Evolutionary conservation across 2,888 invertebrate genomes (phyloP).

Genomic region (Sialis fuliginosa): DNA sequence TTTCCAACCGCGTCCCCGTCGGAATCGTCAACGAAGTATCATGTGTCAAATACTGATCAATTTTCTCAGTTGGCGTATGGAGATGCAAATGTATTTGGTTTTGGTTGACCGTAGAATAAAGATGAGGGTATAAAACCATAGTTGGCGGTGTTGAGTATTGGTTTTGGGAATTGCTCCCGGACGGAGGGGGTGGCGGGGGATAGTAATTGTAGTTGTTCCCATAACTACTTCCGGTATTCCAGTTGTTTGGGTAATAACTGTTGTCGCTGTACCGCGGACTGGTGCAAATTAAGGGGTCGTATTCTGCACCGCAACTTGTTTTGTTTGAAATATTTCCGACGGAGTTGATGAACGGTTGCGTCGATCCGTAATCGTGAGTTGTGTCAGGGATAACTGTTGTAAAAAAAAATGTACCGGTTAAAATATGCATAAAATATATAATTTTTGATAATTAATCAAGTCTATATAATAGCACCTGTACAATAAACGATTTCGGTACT

Average conservation of each 20-base stretch:
- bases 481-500: no score
- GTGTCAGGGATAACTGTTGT: slow-evolving; percentile 21
- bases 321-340: slow-evolving; percentile 17
- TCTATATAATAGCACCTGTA: background rate
- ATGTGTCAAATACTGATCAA: slow-evolving; percentile 41
- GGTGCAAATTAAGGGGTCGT: slow-evolving; percentile 18
- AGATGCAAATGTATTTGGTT: slow-evolving; percentile 72
- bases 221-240: slow-evolving; percentile 22
- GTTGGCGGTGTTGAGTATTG: slow-evolving; percentile 44
- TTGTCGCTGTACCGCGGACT: slow-evolving; percentile 23
- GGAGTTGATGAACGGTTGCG: slow-evolving; percentile 19
- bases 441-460: slow-evolving; percentile 1
- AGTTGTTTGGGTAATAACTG: slow-evolving; percentile 38
- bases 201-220: slow-evolving; percentile 56
- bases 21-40: slow-evolving; percentile 33
- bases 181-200: slow-evolving; percentile 27
- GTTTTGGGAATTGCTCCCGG: slow-evolving; percentile 37
- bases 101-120: slow-evolving; percentile 72
- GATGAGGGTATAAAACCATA: slow-evolving; percentile 59
- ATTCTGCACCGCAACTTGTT: slow-evolving; percentile 11
- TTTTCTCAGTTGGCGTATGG: slow-evolving; percentile 41
- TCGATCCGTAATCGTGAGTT: slow-evolving; percentile 20
- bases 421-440: no score
- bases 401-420: background rate
- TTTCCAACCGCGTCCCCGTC: slow-evolving; percentile 37